These are phyloP conservation scores for Planiliza haematocheilus DNA, from an alignment of 2,113 vertebrate genomes.

Conservation along the genomic window DNA sequence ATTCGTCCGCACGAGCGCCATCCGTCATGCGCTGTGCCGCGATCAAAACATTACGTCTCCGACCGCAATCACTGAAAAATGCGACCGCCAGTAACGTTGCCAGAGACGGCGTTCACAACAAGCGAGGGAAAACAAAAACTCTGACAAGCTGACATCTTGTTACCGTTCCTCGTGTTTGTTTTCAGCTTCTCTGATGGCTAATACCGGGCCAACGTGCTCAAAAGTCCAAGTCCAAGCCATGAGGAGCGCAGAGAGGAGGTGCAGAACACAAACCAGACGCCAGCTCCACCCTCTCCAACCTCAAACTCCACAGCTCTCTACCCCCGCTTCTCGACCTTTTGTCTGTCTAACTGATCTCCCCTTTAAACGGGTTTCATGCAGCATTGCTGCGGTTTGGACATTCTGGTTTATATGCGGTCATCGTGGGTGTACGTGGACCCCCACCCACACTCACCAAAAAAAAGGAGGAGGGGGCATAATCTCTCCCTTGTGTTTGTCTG, in stretches of 20 bases:
- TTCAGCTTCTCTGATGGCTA: background rate
- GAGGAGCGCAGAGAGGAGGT: background rate
- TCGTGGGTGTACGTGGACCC: background rate
- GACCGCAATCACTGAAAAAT: conserved; percentile 8
- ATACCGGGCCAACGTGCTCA: too few relatives aligned
- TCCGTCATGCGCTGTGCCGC: background rate
- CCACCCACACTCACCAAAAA: background rate
- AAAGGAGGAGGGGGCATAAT: background rate
- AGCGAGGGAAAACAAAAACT: conserved; percentile 27
- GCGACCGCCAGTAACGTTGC: conserved; percentile 17
- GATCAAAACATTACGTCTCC: conserved; percentile 38
- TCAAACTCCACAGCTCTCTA: background rate
- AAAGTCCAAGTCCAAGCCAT: too few relatives aligned
- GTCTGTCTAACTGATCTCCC: conserved; percentile 27
- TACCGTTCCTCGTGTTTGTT: background rate
- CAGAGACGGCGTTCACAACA: conserved; percentile 10
- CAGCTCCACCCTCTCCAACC: conserved; percentile 3
- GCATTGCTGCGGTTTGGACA: conserved; percentile 27
- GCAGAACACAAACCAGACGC: conserved; percentile 25
- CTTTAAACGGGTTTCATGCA: conserved; percentile 19
- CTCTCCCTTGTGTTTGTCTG: conserved; percentile 34
- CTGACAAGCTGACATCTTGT: conserved; percentile 1
- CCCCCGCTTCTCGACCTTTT: conserved; percentile 27
- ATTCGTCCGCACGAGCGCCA: conserved; percentile 11
- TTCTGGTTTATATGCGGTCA: conserved; percentile 21